Base-by-base conservation (phyloP, 2,888 invertebrate species). In the Craniophora ligustri region DNA sequence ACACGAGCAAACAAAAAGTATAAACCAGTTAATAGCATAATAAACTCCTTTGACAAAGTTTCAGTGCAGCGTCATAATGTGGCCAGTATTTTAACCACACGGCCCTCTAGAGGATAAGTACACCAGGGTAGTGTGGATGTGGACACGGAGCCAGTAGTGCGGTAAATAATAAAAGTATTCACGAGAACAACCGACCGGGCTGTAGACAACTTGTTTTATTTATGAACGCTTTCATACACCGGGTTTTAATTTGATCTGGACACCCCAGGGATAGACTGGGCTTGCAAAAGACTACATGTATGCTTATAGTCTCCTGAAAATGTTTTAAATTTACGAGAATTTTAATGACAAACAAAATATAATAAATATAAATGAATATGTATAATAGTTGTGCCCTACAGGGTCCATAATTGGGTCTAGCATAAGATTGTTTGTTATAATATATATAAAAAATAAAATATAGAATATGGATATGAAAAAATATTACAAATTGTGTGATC, bases 161-260 rank as follows among this genome's bases (percentile, higher is more conserved):
- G 14, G 26, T 62, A 44, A 62, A 63, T 62, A 67, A 62, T 67
- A 62, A 36, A 3, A 16, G 35, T 21, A 32, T 40, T 67, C 46
- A 16, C 21, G 28, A 7, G 26, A 42, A 61, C 53, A 62, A 36
- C 28, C 31, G 41, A 44, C 28, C 13, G 19, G 32, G 11, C 32
- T 13, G 44, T 35, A 26, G 15, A 16, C 11, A 11, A 32, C 16
- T 7, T 14, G 18, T 15, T 38, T 32, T 34, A 30, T 26, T 26
- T 15, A 44, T 23, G 15, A 31, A 19, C 31, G 14, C 10, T 19
- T 30, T 18, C 13, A 15, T 7, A 15, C 3, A 10, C 3, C 5
- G 15, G 10, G 3, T 23, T 23, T 23, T 10, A 8, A 3, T 19
- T 19, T 2, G n/a, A n/a, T 21, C 21, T 21, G 21, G 21, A 21